Evolutionary conservation across 2,888 invertebrate species (phyloP).

Genomic region (Agrochola lychnidis): DNA sequence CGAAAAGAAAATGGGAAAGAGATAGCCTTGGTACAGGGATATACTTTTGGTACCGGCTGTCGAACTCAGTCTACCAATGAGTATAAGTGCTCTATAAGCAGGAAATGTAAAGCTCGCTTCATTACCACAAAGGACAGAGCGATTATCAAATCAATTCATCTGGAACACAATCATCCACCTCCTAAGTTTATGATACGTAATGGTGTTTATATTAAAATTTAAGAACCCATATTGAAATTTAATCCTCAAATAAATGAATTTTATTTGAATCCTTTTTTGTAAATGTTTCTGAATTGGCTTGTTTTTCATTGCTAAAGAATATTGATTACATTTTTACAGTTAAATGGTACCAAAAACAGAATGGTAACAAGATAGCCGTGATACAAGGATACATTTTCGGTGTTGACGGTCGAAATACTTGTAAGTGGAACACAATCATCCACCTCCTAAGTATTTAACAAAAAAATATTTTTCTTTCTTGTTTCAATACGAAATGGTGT

Average conservation of each 20-base stretch:
- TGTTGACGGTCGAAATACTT: conserved; percentile 4
- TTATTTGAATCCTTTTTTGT: background rate
- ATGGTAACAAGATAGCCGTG: conserved; percentile 69
- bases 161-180: conserved; percentile 30
- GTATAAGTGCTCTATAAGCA: conserved; percentile 28
- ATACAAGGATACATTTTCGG: conserved; percentile 73
- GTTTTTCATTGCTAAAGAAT: no score
- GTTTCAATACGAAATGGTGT: no score
- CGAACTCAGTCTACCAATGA: conserved; percentile 10
- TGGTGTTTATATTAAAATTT: conserved; percentile 27
- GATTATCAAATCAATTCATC: conserved; percentile 6
- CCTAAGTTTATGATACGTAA: conserved; percentile 29
- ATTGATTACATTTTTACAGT: background rate
- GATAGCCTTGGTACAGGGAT: conserved; percentile 69
- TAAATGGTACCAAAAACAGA: conserved; percentile 41
- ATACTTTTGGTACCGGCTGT: conserved; percentile 66
- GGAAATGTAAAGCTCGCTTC: conserved; percentile 28
- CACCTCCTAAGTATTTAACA: background rate
- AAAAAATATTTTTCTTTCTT: no score
- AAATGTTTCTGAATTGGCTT: background rate
- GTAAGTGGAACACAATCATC: conserved; percentile 21
- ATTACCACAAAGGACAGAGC: conserved; percentile 1
- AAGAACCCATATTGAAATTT: conserved; percentile 23
- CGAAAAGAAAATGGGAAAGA: conserved; percentile 64
- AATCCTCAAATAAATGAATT: background rate